A percentile compares a stretch with the other conserved stretches of the same genome.
Evolutionary conservation across 2,113 vertebrate species (phyloP).

Genomic region (Tachysurus vachellii): DNA sequence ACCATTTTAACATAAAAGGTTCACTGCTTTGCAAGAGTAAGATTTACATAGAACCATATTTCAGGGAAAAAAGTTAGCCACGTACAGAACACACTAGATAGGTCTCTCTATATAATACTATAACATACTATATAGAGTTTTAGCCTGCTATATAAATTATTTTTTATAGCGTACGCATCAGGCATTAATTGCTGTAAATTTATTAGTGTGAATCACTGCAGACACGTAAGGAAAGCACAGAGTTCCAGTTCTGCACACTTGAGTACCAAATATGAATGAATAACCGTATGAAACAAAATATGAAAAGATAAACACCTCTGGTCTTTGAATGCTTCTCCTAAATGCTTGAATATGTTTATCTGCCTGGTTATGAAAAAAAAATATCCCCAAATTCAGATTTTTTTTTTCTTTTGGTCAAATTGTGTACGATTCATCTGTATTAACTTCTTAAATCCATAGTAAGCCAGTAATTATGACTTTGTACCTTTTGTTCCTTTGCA

Average conservation of each 20-base stretch:
- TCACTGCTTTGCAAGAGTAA: too few relatives aligned
- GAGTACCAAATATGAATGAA: background rate
- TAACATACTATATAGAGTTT: too few relatives aligned
- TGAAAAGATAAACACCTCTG: background rate
- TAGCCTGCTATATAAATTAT: background rate
- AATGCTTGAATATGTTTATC: background rate
- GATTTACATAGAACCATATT: too few relatives aligned
- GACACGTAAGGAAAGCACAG: background rate
- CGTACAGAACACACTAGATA: too few relatives aligned
- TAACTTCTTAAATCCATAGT: background rate
- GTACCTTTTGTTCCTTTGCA: background rate
- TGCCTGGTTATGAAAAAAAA: background rate
- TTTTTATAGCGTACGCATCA: background rate
- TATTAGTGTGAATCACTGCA: background rate
- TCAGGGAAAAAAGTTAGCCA: too few relatives aligned
- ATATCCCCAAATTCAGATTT: background rate
- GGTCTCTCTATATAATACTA: too few relatives aligned
- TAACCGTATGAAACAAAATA: background rate
- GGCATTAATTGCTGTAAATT: background rate
- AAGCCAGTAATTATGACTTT: background rate
- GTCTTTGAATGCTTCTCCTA: background rate
- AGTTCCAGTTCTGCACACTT: background rate
- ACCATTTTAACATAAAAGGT: too few relatives aligned
- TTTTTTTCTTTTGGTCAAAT: background rate
- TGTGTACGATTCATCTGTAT: background rate